phyloP scores from a whole-genome alignment of 2,113 vertebrate species.

The Entomyzon cyanotis region DNA sequence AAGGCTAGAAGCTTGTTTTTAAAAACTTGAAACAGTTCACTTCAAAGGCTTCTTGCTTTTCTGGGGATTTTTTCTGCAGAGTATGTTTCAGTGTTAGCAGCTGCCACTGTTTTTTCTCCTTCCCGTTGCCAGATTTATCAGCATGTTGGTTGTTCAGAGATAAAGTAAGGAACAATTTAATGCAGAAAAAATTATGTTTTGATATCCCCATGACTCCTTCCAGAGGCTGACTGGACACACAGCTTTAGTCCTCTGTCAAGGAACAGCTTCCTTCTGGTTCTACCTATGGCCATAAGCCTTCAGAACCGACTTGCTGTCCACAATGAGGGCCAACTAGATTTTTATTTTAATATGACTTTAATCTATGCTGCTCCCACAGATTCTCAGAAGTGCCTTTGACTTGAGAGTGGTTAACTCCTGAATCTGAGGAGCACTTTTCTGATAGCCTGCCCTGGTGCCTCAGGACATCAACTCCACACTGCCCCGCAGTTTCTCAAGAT shows the following conservation, averaged over 20 bases:
- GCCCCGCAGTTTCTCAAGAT: background rate
- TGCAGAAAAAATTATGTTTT: background rate
- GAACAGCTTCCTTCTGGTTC: background rate
- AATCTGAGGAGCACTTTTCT: background rate
- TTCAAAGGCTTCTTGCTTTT: conserved; percentile 20
- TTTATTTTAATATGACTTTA: background rate
- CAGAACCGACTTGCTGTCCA: background rate
- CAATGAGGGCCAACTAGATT: background rate
- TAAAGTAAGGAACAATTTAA: background rate
- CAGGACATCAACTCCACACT: background rate
- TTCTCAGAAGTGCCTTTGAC: background rate
- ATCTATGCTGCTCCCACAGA: background rate
- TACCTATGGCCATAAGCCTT: background rate
- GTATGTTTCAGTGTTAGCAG: background rate
- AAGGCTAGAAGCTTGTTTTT: conserved; percentile 44
- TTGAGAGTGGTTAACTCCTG: background rate
- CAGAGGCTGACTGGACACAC: background rate
- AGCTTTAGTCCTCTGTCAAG: background rate
- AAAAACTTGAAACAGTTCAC: background rate
- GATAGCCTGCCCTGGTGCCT: background rate
- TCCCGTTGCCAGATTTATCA: conserved; percentile 8
- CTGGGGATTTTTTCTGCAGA: background rate
- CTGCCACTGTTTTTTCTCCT: conserved; percentile 5
- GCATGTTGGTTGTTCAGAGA: conserved; percentile 7
- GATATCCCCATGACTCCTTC: background rate